Evolutionary conservation across 2,113 vertebrate genomes (phyloP), one percentile per base, ranked within the genome.

Genomic region (Macquaria australasica): DNA sequence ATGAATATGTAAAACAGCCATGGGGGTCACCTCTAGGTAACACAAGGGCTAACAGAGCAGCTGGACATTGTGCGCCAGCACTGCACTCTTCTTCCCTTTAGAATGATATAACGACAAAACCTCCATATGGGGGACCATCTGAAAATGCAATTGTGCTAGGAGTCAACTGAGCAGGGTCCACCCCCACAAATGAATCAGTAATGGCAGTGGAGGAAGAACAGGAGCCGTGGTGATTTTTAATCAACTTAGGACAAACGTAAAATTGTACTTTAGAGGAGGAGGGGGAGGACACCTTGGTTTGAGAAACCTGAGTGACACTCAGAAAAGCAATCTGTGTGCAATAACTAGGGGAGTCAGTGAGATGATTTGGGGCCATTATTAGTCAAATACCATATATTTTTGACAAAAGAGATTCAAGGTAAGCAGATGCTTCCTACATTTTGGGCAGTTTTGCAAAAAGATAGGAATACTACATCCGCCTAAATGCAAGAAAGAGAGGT

Each of bases 21-120:
- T 8, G 28, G 77, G 92, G 87, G 93, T 95, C 90, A 95, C 94
- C 94, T 94, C 94, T 63, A 92, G 93, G 92, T 92, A 93, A 77
- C 68, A 83, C 84, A 76, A 82, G 80, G 84, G 73, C 84, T 84
- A 84, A 79, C 77, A 80, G 91, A 94, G 90, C 95, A 95, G 92
- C 94, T 94, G 95, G 92, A 86, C 89, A 86, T 84, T 83, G 89
- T 88, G 82, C 56, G 53, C 50, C 82, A 79, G 73, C 14, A 11
- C 83, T 64, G 80, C 79, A 72, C 77, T 87, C 73, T 16, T 70
- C 81, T 20, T 87, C 85, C 89, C 85, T 86, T 89, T 55, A 89
- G 87, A 91, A 79, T 58, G 79, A 91, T 80, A 81, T 23, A 79
- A 67, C 82, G 73, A 91, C 62, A 67, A 86, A 89, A 80, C 28